These are phyloP conservation scores for Ceyx melanurus DNA, from an alignment of 2,113 vertebrate species.

Conservation along the genomic window DNA sequence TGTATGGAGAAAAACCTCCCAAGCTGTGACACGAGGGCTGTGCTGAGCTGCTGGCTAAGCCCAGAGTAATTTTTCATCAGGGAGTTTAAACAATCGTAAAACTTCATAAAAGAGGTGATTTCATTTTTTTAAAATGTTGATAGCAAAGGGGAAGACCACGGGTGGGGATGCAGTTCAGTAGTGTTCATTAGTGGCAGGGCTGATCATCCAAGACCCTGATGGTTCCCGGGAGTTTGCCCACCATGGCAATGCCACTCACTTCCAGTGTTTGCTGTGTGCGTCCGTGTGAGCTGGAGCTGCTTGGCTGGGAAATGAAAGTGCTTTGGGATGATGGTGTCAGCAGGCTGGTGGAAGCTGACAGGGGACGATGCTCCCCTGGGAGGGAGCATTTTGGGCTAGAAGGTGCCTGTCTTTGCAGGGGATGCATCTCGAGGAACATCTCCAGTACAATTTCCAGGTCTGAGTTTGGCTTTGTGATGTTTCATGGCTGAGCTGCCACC, in stretches of 20 bases:
- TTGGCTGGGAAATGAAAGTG: not conserved
- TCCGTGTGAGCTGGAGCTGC: accelerated
- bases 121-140: not conserved
- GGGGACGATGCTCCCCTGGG: accelerated
- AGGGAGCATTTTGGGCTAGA: accelerated
- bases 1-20: not conserved
- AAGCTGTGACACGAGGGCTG: not conserved
- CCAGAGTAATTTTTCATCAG: accelerated
- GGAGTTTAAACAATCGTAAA: not conserved
- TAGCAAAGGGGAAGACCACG: not conserved
- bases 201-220: accelerated
- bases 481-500: not conserved
- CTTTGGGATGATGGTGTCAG: accelerated
- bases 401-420: not conserved
- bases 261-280: accelerated
- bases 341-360: accelerated
- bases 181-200: accelerated
- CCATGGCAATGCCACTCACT: accelerated
- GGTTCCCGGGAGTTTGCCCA: accelerated
- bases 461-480: not conserved
- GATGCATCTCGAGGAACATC: not conserved
- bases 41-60: not conserved
- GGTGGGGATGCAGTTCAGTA: not conserved
- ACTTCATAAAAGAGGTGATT: not conserved
- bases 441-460: accelerated